Conservation (phyloP, 2,888 invertebrate genomes). For the Girardia tigrina region DNA sequence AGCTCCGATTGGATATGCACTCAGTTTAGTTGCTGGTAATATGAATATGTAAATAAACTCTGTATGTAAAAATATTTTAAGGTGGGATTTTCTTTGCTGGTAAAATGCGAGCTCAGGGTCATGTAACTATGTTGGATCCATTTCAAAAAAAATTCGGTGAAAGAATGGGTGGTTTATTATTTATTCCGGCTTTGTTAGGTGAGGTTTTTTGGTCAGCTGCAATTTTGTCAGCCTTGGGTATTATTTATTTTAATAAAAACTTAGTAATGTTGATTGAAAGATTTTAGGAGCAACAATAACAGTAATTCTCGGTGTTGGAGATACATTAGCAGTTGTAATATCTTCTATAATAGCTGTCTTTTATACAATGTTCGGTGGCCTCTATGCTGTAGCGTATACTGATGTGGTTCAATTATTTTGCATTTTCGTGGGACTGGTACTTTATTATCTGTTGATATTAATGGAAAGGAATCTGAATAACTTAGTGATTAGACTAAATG, state of each 20-base stretch:
- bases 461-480: too few relatives aligned
- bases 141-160: slow-evolving; percentile 43
- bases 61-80: slow-evolving; percentile 38
- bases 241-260: neutral
- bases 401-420: slow-evolving; percentile 94
- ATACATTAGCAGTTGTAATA: slow-evolving; percentile 75
- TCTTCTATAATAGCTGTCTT: slow-evolving; percentile 84
- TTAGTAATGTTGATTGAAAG: slow-evolving; percentile 18
- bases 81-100: slow-evolving; percentile 43
- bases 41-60: slow-evolving; percentile 44
- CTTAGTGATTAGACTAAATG: too few relatives aligned
- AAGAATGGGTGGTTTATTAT: slow-evolving; percentile 42
- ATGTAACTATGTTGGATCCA: slow-evolving; percentile 45
- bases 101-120: slow-evolving; percentile 41
- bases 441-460: too few relatives aligned
- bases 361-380: slow-evolving; percentile 90
- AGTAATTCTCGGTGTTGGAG: slow-evolving; percentile 89
- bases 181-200: slow-evolving; percentile 43
- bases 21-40: slow-evolving; percentile 82
- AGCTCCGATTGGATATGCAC: slow-evolving; percentile 94
- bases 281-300: slow-evolving; percentile 76
- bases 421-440: slow-evolving; percentile 79
- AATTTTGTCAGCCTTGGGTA: slow-evolving; percentile 44
- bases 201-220: slow-evolving; percentile 46
- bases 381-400: slow-evolving; percentile 94